Base-by-base conservation (phyloP, 2,797 vertebrate species). In the Ctenopoma multispine region DNA sequence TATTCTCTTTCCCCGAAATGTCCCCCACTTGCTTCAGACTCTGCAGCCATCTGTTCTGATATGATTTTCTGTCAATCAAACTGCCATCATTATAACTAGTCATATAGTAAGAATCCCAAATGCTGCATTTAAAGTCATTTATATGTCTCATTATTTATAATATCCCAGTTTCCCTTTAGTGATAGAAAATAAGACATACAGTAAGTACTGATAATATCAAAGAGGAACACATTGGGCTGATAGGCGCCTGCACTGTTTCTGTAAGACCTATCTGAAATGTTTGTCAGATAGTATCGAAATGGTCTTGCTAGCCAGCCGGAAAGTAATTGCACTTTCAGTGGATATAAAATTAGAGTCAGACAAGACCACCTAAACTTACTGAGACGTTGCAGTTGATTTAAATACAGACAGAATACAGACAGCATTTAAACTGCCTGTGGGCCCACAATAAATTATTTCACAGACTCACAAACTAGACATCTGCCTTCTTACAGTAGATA, bases 331-430 rank as follows among this genome's bases (percentile, higher is more conserved):
- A 69, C 36, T 49, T 43, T 63, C 54, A 71, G 48, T 67, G 58
- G 67, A 68, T 67, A 48, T 69, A 84, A 77, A 89, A 85, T 74
- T 53, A 72, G 72, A 61, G 65, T 66, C 72, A 79, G 68, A 77
- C 61, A 72, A 78, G 81, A 70, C 46, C 27, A 74, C 29, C 64
- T 67, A 69, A 88, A 90, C 75, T 83, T 68, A 63, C 84, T 47
- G 79, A 87, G 85, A 89, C 75, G 63, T 56, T 77, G 74, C 75
- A 79, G 80, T 88, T 88, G 82, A 89, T 91, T 90, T 92, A 77
- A 90, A 89, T 80, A 87, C 86, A 88, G 89, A 90, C 90, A 57
- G 77, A 90, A 89, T 80, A 87, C 86, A 88, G 89, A 90, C 90
- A 57, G 75, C 83, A 80, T 84, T 90, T 85, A 81, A 90, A 90